Evolutionary conservation across 2,113 vertebrate species (phyloP), one percentile per base, ranked within the genome.

Genomic region (Suncus etruscus): DNA sequence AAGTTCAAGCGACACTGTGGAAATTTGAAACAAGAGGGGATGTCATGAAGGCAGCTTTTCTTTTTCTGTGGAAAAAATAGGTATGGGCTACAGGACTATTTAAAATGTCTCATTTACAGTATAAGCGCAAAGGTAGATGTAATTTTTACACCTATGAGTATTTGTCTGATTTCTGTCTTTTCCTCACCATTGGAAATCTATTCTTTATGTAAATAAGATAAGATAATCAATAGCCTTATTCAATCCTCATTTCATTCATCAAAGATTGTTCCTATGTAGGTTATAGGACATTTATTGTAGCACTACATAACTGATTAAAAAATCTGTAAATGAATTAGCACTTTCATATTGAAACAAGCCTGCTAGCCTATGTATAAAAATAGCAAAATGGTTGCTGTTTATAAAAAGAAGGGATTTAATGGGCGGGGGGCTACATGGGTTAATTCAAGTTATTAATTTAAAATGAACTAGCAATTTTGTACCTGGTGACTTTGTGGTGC

Each of bases 261-360:
- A 98, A 97, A 98, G 98, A 98, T 99, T 99, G 99, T 99, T 99
- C 98, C 98, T 99, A 98, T 99, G 98, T 99, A 99, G 99, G 98
- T 98, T 99, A 99, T 98, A 97, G 98, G 98, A 99, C 99, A 99
- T 99, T 98, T 98, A 98, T 98, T 98, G 98, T 99, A 99, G 99
- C 98, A 99, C 99, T 99, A 99, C 99, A 98, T 99, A 98, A 99
- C 98, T 99, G 98, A 98, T 98, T 95, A 91, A 98, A 97, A 98
- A 98, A 98, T 99, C 98, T 99, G 99, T 99, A 99, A 99, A 99
- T 99, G 98, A 99, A 98, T 99, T 99, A 99, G 99, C 99, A 99
- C 99, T 99, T 99, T 99, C 99, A 99, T 99, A 99, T 99, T 99
- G 98, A 98, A 99, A 99, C 98, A 99, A 99, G 98, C 99, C 99